Conservation (phyloP, 1,140 invertebrate species). For the Platyscapa corneri region DNA sequence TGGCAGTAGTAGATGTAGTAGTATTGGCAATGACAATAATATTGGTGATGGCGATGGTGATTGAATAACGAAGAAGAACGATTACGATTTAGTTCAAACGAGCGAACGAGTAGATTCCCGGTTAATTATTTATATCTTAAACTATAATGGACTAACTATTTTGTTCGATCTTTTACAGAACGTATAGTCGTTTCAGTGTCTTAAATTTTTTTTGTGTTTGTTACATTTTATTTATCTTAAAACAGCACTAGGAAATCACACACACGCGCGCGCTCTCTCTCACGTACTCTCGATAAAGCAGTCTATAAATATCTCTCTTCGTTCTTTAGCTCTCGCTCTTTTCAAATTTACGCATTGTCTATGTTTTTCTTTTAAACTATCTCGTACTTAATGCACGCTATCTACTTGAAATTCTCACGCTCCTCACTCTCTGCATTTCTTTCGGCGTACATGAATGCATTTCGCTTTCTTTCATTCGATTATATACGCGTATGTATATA, state of each 20-base stretch:
- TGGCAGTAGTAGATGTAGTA: too few species aligned
- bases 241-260: slow-evolving; percentile 65
- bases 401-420: slow-evolving; percentile 20
- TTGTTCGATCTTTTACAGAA: slow-evolving; percentile 39
- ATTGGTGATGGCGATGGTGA: slow-evolving; percentile 30
- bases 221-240: slow-evolving; percentile 17
- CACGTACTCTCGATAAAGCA: slow-evolving; percentile 67
- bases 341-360: not conserved
- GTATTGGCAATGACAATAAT: slow-evolving; percentile 24
- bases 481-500: not conserved
- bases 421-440: not conserved
- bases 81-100: slow-evolving; percentile 6
- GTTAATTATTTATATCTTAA: slow-evolving; percentile 45
- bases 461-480: not conserved
- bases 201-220: not conserved
- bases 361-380: not conserved
- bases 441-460: not conserved
- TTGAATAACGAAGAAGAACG: not conserved
- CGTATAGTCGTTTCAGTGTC: slow-evolving; percentile 43
- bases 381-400: slow-evolving; percentile 4
- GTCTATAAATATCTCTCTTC: slow-evolving; percentile 72
- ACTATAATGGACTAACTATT: slow-evolving; percentile 52
- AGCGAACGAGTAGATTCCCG: slow-evolving; percentile 39
- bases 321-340: slow-evolving; percentile 34
- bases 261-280: slow-evolving; percentile 59